Base-by-base conservation (phyloP, 2,797 vertebrate genomes). In the Remorina albescens region DNA sequence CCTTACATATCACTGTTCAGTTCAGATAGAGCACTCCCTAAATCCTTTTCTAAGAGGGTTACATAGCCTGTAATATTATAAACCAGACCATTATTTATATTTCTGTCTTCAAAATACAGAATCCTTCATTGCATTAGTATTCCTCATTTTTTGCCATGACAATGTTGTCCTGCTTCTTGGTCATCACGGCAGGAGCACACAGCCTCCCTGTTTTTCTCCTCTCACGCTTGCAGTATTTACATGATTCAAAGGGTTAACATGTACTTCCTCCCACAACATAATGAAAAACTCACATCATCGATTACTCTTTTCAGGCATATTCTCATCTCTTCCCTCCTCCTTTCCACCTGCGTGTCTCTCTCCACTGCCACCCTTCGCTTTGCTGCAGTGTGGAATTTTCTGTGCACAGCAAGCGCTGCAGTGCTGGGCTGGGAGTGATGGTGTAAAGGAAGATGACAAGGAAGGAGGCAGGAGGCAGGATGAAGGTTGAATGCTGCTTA, bases 321-420 rank as follows among this genome's bases (percentile, higher is more conserved):
- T 76, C 62, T 79, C 70, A 47, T 71, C 66, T 34, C n/a, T 34
- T 75, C 25, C 56, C 72, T 65, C 58, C 57, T 8, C 53, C 28
- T 62, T 65, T 61, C 54, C 70, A 85, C 83, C 76, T 80, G 63
- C 68, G 2, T 32, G 2, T 32, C 44, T 25, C 36, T 41, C 71
- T 61, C 66, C 36, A 8, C 62, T 57, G 18, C 75, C 70, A 51
- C 72, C 77, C 62, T 63, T 85, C 74, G 67, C 68, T 84, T 63
- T 86, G 86, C 85, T 91, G 92, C 93, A 91, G 89, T 88, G 83
- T 93, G 92, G 93, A 93, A 93, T 87, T 91, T 93, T 93, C 91
- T 91, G 9, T 88, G 77, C 72, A 19, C 63, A 62, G 74, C n/a
- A 21, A 83, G 67, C 72, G 54, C 87, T 91, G 90, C 91, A 92